These are phyloP conservation scores for Muscidifurax raptorellus DNA, from an alignment of 1,140 invertebrate species.

Conservation along the genomic window DNA sequence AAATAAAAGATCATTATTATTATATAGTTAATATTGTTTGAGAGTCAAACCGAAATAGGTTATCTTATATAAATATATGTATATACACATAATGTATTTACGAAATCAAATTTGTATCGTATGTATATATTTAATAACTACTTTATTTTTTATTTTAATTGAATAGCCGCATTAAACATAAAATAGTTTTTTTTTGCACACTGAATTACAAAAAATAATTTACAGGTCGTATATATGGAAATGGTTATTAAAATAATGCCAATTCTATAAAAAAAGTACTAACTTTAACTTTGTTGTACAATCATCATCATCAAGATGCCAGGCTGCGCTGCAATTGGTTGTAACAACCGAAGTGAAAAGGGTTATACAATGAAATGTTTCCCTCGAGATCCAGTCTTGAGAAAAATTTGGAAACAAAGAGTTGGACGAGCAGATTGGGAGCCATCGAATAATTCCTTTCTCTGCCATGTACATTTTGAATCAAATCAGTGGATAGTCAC, in stretches of 20 bases:
- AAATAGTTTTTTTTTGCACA: too few relatives aligned
- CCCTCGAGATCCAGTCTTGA: slow-evolving; percentile 66
- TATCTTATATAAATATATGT: neutral
- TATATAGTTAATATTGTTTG: neutral
- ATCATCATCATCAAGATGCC: slow-evolving; percentile 62
- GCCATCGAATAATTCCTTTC: slow-evolving; percentile 71
- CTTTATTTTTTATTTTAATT: neutral
- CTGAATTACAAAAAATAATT: neutral
- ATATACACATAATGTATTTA: neutral
- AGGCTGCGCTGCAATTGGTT: slow-evolving; percentile 71
- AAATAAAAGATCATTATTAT: neutral
- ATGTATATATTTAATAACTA: too few relatives aligned
- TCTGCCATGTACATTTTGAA: slow-evolving; percentile 70
- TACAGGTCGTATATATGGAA: neutral
- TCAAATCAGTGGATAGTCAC: slow-evolving; percentile 67
- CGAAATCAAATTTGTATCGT: too few relatives aligned
- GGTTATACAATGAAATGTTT: slow-evolving; percentile 74
- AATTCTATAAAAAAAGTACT: slow-evolving; percentile 24
- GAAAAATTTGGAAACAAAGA: slow-evolving; percentile 69
- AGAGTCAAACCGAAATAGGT: neutral
- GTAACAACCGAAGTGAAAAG: slow-evolving; percentile 72
- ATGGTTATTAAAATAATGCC: neutral
- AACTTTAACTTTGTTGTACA: neutral
- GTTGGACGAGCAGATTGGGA: slow-evolving; percentile 71
- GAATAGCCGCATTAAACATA: neutral